These are phyloP conservation scores for Loripinus fragilis DNA, from an alignment of 2,888 invertebrate species.

Conservation along the genomic window DNA sequence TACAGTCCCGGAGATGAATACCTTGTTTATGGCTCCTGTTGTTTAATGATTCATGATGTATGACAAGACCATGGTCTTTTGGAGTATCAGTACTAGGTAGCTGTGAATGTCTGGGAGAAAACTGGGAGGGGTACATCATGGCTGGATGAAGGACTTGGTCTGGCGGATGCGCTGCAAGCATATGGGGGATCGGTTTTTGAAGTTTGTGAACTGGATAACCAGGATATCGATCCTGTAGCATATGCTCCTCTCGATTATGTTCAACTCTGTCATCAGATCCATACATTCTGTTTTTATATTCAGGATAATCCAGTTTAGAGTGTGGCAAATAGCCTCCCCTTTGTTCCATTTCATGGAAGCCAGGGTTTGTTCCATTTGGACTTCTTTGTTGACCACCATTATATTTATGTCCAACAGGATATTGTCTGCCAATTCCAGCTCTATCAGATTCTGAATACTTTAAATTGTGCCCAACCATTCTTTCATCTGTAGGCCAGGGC, in stretches of 20 bases:
- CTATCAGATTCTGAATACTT: neutral
- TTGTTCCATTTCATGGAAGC: conserved; percentile 1
- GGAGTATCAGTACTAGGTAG: neutral
- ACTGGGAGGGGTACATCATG: neutral
- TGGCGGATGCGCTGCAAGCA: neutral
- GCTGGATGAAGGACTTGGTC: neutral
- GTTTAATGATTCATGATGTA: conserved; percentile 4
- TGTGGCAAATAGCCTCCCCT: neutral
- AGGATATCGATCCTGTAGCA: neutral
- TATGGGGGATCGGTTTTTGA: conserved; percentile 4
- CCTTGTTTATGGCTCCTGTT: conserved; percentile 2
- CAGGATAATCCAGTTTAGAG: neutral
- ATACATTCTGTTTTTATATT: neutral
- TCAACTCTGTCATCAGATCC: neutral
- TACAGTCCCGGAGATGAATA: conserved; percentile 39
- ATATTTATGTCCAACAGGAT: neutral
- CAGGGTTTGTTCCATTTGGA: conserved; percentile 6
- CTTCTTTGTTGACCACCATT: neutral
- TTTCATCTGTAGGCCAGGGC: neutral
- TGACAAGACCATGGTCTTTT: neutral
- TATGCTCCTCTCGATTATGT: neutral
- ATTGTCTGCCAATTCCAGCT: neutral
- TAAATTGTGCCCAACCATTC: neutral
- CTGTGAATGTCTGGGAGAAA: neutral
- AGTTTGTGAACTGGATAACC: neutral